phyloP scores from a whole-genome alignment of 2,797 vertebrate species.

The Cossypha heuglini region DNA sequence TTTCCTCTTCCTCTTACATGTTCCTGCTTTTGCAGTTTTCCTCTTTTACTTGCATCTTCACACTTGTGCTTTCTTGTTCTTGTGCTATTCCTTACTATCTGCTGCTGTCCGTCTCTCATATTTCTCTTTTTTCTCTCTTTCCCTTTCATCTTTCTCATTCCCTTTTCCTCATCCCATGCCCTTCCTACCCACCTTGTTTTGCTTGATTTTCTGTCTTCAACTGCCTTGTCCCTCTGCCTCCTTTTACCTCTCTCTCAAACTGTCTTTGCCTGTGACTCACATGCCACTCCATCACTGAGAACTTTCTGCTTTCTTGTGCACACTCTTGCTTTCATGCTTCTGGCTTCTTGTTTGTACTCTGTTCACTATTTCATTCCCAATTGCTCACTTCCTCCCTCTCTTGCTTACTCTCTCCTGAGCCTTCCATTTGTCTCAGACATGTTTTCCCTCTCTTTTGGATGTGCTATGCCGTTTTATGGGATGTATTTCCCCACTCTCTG shows the following conservation, averaged over 20 bases:
- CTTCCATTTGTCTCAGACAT: background rate
- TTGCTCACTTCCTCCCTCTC: background rate
- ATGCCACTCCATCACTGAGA: background rate
- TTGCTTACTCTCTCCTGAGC: background rate
- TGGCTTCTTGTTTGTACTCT: background rate
- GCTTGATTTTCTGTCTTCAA: background rate
- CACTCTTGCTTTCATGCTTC: background rate
- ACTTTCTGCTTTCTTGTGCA: background rate
- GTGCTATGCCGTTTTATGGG: background rate
- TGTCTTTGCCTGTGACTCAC: background rate
- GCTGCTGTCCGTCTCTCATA: background rate
- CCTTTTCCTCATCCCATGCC: background rate
- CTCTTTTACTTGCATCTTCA: background rate
- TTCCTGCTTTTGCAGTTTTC: background rate
- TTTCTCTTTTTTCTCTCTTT: background rate
- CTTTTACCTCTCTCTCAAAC: background rate
- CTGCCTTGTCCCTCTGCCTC: accelerated
- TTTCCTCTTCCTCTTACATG: background rate
- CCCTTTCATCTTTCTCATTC: background rate
- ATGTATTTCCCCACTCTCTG: background rate
- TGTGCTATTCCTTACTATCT: background rate
- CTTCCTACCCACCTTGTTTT: background rate
- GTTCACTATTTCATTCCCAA: background rate
- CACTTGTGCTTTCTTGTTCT: background rate
- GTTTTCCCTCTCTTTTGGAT: background rate